phyloP scores from a whole-genome alignment of 30 jellyfish, hydroid and myxozoan species.

The Hydractinia echinata region DNA sequence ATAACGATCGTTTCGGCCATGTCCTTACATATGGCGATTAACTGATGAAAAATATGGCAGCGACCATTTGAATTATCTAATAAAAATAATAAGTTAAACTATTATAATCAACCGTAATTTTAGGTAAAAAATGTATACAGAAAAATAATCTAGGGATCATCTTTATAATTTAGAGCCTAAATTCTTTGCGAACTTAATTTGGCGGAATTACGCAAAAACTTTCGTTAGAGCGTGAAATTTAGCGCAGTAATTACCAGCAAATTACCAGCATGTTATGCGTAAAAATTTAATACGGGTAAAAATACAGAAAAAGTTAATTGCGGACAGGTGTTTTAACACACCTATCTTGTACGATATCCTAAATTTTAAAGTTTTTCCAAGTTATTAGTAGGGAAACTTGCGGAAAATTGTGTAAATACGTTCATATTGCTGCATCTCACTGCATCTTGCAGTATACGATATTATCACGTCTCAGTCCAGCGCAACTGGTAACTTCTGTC shows the following conservation, averaged over 20 bases:
- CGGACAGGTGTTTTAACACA: background rate
- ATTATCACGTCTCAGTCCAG: too few relatives aligned
- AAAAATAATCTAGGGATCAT: too few relatives aligned
- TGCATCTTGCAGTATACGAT: too few relatives aligned
- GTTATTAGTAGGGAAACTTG: too few relatives aligned
- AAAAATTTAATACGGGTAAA: too few relatives aligned
- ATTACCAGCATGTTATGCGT: too few relatives aligned
- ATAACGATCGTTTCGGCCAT: slow-evolving; percentile 82
- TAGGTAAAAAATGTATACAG: too few relatives aligned
- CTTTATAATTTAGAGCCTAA: background rate
- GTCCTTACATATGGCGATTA: slow-evolving; percentile 90
- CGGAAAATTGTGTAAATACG: too few relatives aligned
- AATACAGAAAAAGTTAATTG: background rate
- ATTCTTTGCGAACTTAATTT: background rate
- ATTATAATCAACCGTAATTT: background rate
- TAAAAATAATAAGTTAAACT: background rate
- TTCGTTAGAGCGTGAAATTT: background rate
- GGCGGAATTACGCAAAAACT: background rate
- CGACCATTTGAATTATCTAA: slow-evolving; percentile 82
- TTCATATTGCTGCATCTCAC: too few relatives aligned
- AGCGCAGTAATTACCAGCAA: background rate
- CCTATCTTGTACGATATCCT: too few relatives aligned
- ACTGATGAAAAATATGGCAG: slow-evolving; percentile 91
- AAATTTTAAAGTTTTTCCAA: too few relatives aligned
- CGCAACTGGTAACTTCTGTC: too few relatives aligned